These are phyloP conservation scores for Barnardius zonarius DNA, from an alignment of 2,113 vertebrate species.

Conservation along the genomic window DNA sequence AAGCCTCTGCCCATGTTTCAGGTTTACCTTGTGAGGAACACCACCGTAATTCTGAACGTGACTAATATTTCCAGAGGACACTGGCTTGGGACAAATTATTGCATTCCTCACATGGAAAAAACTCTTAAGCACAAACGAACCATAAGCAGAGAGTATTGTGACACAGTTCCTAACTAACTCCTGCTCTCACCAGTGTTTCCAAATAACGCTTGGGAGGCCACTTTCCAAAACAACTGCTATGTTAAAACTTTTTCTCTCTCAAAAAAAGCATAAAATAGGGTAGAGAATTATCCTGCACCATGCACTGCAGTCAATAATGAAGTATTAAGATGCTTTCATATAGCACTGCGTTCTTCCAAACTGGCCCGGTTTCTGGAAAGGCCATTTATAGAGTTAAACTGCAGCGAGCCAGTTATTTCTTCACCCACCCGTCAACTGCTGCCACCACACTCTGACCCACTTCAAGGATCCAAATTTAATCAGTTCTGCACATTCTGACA, in stretches of 20 bases:
- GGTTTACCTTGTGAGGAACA: rapidly evolving
- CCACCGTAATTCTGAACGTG: not conserved
- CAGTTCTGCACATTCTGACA: not conserved
- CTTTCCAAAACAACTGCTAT: rapidly evolving
- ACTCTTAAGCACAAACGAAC: rapidly evolving
- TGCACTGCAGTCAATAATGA: rapidly evolving
- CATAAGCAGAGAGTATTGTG: not conserved
- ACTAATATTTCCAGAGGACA: not conserved
- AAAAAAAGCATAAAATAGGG: not conserved
- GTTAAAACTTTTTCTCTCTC: not conserved
- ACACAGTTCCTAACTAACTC: rapidly evolving
- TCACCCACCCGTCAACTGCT: not conserved
- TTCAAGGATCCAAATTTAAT: not conserved
- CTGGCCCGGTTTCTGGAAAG: rapidly evolving
- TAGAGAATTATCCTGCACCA: rapidly evolving
- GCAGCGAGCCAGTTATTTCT: not conserved
- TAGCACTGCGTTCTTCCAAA: rapidly evolving
- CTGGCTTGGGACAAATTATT: rapidly evolving
- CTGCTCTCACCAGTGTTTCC: not conserved
- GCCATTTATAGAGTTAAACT: rapidly evolving
- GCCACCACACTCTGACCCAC: not conserved
- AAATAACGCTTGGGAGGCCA: rapidly evolving
- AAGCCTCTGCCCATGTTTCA: not conserved
- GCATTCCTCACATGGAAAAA: not conserved
- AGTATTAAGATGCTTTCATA: rapidly evolving